These are phyloP conservation scores for Dicentrarchus labrax DNA, from an alignment of 2,113 vertebrate species.

Conservation along the genomic window DNA sequence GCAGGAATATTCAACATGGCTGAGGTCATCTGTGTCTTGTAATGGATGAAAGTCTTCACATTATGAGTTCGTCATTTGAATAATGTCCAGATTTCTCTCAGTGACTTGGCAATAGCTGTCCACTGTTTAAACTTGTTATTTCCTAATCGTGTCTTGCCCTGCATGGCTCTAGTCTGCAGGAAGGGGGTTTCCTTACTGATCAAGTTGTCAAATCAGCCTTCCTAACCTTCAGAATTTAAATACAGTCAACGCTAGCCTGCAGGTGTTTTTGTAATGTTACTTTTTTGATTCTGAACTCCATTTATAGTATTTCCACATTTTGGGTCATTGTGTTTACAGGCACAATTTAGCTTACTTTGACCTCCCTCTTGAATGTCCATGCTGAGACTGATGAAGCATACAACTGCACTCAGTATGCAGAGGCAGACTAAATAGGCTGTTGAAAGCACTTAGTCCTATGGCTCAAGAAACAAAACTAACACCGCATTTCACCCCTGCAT, in stretches of 20 bases:
- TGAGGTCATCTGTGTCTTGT: slow-evolving; percentile 53
- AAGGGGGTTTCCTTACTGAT: slow-evolving; percentile 47
- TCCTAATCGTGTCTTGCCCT: slow-evolving; percentile 32
- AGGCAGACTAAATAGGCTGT: slow-evolving; percentile 50
- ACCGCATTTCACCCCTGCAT: slow-evolving; percentile 50
- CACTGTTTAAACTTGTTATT: slow-evolving; percentile 43
- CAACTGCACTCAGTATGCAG: slow-evolving; percentile 15
- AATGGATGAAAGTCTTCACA: slow-evolving; percentile 45
- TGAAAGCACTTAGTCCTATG: slow-evolving; percentile 53
- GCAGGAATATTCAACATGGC: slow-evolving; percentile 43
- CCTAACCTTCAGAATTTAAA: slow-evolving; percentile 8
- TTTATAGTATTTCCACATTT: background rate
- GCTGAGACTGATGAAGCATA: slow-evolving; percentile 35
- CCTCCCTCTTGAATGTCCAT: slow-evolving; percentile 10
- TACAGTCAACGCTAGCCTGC: background rate
- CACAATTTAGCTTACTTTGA: slow-evolving; percentile 5
- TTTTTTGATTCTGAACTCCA: slow-evolving; percentile 1
- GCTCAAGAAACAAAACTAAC: slow-evolving; percentile 58
- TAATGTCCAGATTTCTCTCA: slow-evolving; percentile 57
- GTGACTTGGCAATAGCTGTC: slow-evolving; percentile 33
- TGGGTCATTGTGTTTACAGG: background rate
- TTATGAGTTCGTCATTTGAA: slow-evolving; percentile 58
- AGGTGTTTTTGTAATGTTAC: background rate
- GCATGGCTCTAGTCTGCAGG: slow-evolving; percentile 11
- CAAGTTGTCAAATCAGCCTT: slow-evolving; percentile 29